Conservation (phyloP, 2,113 vertebrate genomes). For the Proteles cristata region DNA sequence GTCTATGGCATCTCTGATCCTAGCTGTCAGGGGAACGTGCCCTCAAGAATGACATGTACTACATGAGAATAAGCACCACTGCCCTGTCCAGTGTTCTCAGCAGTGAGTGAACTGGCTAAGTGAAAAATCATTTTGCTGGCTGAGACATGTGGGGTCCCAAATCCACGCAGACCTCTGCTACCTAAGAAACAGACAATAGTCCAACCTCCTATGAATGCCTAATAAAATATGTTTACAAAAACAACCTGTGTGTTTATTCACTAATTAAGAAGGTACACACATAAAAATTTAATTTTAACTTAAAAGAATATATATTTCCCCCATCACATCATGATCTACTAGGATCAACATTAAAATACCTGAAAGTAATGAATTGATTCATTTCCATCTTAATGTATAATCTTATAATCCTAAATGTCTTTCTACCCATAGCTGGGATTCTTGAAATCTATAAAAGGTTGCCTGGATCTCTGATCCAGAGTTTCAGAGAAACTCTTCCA, state of each 20-base stretch:
- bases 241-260: neutral
- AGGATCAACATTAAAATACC: neutral
- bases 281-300: neutral
- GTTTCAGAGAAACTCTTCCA: neutral
- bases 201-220: neutral
- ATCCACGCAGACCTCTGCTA: neutral
- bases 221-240: neutral
- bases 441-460: neutral
- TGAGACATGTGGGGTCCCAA: neutral
- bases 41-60: neutral
- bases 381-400: neutral
- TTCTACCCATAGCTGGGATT: neutral
- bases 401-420: neutral
- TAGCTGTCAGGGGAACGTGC: neutral
- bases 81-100: fast-evolving
- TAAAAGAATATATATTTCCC: neutral
- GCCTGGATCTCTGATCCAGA: neutral
- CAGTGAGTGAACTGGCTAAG: neutral
- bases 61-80: neutral
- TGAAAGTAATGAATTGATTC: neutral
- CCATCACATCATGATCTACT: neutral
- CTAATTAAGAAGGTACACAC: neutral
- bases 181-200: neutral
- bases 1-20: neutral
- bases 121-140: no score